phyloP scores from a whole-genome alignment of 2,888 invertebrate species.

The Orthosia incerta region DNA sequence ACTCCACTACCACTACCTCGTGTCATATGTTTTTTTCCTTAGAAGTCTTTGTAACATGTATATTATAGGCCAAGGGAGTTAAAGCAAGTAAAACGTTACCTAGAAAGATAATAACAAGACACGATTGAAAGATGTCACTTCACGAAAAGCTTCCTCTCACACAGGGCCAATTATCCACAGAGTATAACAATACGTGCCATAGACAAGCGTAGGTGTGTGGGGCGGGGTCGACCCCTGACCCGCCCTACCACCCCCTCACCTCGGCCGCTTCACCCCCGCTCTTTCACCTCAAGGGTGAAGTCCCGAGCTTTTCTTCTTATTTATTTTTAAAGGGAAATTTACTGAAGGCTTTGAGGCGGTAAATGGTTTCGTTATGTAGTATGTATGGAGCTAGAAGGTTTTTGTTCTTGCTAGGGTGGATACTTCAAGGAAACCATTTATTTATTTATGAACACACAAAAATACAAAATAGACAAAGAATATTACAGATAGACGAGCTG shows the following conservation, averaged over 20 bases:
- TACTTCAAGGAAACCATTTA: too few relatives aligned
- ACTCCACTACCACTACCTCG: not conserved
- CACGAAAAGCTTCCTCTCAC: slow-evolving; percentile 23
- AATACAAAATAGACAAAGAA: too few relatives aligned
- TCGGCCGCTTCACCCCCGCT: slow-evolving; percentile 76
- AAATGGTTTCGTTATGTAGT: slow-evolving; percentile 42
- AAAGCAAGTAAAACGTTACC: too few relatives aligned
- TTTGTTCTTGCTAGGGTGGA: not conserved
- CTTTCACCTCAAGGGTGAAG: slow-evolving; percentile 78
- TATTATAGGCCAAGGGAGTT: not conserved
- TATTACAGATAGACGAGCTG: too few relatives aligned
- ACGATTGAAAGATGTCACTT: slow-evolving; percentile 1
- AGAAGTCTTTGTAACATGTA: not conserved
- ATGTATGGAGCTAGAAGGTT: slow-evolving; percentile 8
- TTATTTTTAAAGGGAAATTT: slow-evolving; percentile 65
- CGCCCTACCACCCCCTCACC: slow-evolving; percentile 79
- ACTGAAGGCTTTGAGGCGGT: slow-evolving; percentile 41
- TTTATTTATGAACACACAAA: too few relatives aligned
- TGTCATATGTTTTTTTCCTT: not conserved
- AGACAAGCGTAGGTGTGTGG: slow-evolving; percentile 75
- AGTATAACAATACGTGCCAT: slow-evolving; percentile 39
- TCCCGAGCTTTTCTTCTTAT: slow-evolving; percentile 67
- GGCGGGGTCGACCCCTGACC: slow-evolving; percentile 86
- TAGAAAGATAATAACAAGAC: not conserved
- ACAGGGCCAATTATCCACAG: slow-evolving; percentile 50